These are phyloP conservation scores for Baryphthengus martii DNA, from an alignment of 2,113 vertebrate species.

Conservation along the genomic window DNA sequence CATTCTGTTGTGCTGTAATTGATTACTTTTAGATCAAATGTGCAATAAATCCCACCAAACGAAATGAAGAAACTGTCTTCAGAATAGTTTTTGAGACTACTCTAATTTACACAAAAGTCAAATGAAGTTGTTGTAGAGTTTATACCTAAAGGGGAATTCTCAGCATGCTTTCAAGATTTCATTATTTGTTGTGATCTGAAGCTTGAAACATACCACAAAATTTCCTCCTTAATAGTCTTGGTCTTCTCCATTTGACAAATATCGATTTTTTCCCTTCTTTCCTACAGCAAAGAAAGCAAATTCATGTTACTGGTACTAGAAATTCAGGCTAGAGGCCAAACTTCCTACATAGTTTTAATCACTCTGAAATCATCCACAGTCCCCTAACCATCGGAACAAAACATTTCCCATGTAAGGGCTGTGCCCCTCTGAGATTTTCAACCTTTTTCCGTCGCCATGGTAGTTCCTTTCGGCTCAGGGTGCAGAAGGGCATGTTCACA, in stretches of 20 bases:
- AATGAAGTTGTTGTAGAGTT: neutral
- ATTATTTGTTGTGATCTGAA: neutral
- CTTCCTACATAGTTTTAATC: neutral
- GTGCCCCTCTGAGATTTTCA: neutral
- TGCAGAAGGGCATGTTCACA: neutral
- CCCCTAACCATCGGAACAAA: neutral
- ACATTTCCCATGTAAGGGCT: neutral
- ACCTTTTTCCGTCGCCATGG: neutral
- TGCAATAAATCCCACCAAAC: neutral
- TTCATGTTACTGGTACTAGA: neutral
- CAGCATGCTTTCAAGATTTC: neutral
- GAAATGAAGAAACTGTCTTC: neutral
- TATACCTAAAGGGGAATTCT: neutral
- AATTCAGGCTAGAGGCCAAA: neutral
- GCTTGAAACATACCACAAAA: neutral
- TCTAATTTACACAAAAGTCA: neutral
- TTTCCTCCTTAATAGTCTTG: neutral
- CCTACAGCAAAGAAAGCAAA: neutral
- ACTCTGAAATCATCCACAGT: neutral
- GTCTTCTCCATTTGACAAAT: neutral
- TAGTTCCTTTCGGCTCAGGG: neutral
- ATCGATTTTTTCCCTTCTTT: neutral
- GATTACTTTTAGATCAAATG: neutral
- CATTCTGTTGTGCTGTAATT: neutral
- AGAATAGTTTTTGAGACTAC: neutral